Percentiles rank a stretch among this genome's conserved stretches.
Conservation (phyloP, 2,113 vertebrate species). For the Stomatorhinus ivindoensis region DNA sequence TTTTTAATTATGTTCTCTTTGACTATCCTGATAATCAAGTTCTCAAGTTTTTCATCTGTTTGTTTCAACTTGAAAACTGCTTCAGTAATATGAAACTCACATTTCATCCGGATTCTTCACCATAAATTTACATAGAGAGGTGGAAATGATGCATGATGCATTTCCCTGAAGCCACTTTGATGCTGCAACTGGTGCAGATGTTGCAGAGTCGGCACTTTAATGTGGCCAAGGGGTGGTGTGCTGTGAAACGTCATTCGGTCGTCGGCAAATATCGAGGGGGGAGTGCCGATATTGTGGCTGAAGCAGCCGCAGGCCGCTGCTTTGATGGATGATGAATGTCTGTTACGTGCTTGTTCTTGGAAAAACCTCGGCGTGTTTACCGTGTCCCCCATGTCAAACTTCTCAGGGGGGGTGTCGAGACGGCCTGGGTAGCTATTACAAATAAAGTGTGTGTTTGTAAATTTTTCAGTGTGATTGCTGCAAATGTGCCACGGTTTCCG, state of each 20-base stretch:
- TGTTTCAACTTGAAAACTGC: background rate
- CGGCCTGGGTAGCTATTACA: background rate
- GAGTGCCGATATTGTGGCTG: background rate
- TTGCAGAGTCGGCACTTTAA: background rate
- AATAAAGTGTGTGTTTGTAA: background rate
- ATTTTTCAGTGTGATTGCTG: background rate
- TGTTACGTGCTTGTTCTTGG: background rate
- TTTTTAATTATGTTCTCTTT: background rate
- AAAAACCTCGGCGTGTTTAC: background rate
- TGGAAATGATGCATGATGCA: background rate
- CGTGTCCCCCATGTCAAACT: background rate
- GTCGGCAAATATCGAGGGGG: background rate
- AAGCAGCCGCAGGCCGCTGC: background rate
- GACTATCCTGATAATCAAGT: background rate
- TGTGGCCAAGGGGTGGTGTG: background rate
- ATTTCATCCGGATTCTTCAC: background rate
- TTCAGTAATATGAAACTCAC: background rate
- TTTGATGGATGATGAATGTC: background rate
- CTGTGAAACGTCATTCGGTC: background rate
- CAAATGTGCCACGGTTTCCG: background rate
- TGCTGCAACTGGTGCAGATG: background rate
- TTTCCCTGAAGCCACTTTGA: background rate
- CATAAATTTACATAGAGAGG: background rate
- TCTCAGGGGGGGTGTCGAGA: background rate
- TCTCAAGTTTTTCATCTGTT: background rate